These are phyloP conservation scores for Scaptomyza cyrtandrae DNA, from an alignment of 2,888 invertebrate genomes.

Conservation along the genomic window DNA sequence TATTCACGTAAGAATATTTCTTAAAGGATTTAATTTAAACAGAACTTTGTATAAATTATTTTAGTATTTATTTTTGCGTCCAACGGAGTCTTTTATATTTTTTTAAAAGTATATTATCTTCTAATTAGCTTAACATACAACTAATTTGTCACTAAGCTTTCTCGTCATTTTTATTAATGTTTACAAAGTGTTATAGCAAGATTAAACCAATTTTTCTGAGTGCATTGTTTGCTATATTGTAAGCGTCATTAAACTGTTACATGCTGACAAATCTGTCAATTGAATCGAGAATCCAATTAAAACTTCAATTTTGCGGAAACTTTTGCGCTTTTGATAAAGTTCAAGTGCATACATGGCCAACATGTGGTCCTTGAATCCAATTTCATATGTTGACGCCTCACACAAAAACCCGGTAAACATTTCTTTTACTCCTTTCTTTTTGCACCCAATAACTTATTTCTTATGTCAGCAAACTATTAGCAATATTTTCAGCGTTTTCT, in stretches of 20 bases:
- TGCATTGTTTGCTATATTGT: constrained; percentile 24
- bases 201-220: background rate
- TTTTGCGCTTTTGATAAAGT: constrained; percentile 60
- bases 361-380: constrained; percentile 55
- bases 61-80: too few species aligned
- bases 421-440: constrained; percentile 9
- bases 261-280: constrained; percentile 83
- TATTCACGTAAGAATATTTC: too few species aligned
- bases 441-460: background rate
- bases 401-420: constrained; percentile 25
- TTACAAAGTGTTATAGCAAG: too few species aligned
- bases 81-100: too few species aligned
- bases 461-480: constrained; percentile 3
- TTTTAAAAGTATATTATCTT: too few species aligned
- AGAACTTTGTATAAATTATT: too few species aligned
- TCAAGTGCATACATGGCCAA: constrained; percentile 74
- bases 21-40: too few species aligned
- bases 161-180: too few species aligned
- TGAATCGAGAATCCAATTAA: constrained; percentile 84
- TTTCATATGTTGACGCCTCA: constrained; percentile 53
- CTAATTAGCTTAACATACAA: too few species aligned
- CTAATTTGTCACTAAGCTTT: too few species aligned
- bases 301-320: constrained; percentile 78
- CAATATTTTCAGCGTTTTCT: constrained; percentile 4
- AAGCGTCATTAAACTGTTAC: constrained; percentile 75